These are phyloP conservation scores for Uloborus plumipes DNA, from an alignment of 2,888 invertebrate genomes.

Conservation along the genomic window DNA sequence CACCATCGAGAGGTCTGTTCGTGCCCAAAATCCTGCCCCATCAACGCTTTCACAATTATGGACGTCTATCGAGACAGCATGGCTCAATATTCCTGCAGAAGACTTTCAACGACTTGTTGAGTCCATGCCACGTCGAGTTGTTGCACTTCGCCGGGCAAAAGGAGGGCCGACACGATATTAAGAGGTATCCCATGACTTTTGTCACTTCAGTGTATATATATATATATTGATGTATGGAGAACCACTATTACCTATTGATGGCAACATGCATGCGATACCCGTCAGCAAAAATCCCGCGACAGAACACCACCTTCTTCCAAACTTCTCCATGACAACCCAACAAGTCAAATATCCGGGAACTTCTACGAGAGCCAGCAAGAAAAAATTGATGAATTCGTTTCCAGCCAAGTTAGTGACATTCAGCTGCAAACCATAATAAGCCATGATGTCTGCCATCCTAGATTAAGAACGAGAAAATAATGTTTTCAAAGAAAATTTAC, in stretches of 20 bases:
- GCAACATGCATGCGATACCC: slow-evolving; percentile 46
- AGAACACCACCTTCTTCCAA: slow-evolving; percentile 74
- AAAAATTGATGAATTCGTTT: slow-evolving; percentile 79
- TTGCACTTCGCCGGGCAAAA: too few relatives aligned
- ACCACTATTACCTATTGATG: slow-evolving; percentile 26
- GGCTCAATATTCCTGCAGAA: too few relatives aligned
- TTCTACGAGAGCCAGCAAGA: slow-evolving; percentile 77
- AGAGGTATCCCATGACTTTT: too few relatives aligned
- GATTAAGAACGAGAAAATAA: not conserved
- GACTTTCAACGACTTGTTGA: too few relatives aligned
- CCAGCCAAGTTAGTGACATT: slow-evolving; percentile 73
- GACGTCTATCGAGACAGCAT: too few relatives aligned
- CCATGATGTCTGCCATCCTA: slow-evolving; percentile 63
- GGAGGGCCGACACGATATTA: too few relatives aligned
- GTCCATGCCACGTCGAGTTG: too few relatives aligned
- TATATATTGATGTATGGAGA: too few relatives aligned
- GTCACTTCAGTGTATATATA: too few relatives aligned
- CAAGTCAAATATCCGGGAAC: slow-evolving; percentile 76
- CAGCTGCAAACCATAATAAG: slow-evolving; percentile 69
- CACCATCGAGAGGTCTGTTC: too few relatives aligned
- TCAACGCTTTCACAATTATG: too few relatives aligned
- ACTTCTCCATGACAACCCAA: slow-evolving; percentile 74
- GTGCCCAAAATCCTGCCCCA: too few relatives aligned
- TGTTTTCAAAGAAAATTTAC: not conserved
- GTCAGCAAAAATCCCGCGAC: slow-evolving; percentile 38